Evolutionary conservation across 1,140 invertebrate genomes (phyloP), one percentile per base, ranked within the genome.

Genomic region (Caerostris extrusa): DNA sequence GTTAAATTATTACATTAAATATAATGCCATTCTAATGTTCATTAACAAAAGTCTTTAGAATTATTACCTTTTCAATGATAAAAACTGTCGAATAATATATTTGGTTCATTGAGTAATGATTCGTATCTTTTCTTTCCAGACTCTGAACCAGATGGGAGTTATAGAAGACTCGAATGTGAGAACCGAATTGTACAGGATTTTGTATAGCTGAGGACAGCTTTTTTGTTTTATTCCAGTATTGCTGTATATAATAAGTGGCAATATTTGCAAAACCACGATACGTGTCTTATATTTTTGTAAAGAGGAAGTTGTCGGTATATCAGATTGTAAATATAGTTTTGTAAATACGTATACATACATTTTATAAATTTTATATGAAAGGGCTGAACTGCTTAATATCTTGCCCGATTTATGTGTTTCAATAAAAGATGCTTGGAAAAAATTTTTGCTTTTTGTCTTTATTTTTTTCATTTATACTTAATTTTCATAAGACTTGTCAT

Each of bases 311-410:
- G 55, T 56, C 34, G 64, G 50, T 34, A 50, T 3, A 53, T 34
- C 19, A 34, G 8, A 19, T 7, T 91, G 90, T 91, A 91, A 91
- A 91, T 91, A 91, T 14, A 60, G 58, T 91, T 91, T 91, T 91
- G 90, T 91, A 91, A 19, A 91, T 83, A 91, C 10, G 53, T 90
- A 71, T 91, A 91, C 60, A 91, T 56, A 87, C 85, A 56, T 90
- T 90, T 89, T 69, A 61, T 61, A 61, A 89, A 71, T 61, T 64
- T 89, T 69, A 87, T 89, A 89, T 89, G 12, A 7, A 55, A 69
- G 87, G 61, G 61, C n/a, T 58, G 34, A 17, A 53, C 64, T 89
- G 64, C 53, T 89, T 89, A 19, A 89, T 89, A 61, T 57, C n/a
- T 64, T 50, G 85, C 85, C 85, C 85, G 34, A 56, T 87, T 64